Conservation (phyloP, 2,113 vertebrate genomes). For the Halichoerus grypus region DNA sequence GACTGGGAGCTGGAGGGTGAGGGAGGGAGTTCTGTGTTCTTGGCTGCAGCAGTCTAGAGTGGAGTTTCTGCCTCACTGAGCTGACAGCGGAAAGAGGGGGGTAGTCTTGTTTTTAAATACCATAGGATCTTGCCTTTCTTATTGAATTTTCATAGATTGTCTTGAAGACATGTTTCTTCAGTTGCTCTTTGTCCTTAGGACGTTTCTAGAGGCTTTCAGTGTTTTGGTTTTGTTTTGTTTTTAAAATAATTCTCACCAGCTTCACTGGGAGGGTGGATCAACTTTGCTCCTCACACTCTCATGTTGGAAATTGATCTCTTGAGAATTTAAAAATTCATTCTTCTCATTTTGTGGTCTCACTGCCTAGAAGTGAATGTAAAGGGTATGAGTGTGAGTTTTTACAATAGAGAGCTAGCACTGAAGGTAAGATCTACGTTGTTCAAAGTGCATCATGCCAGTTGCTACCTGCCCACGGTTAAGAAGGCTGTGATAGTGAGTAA, state of each 20-base stretch:
- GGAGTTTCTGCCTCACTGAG: neutral
- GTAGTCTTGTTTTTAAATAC: neutral
- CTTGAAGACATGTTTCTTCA: neutral
- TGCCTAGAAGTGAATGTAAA: neutral
- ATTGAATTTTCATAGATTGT: neutral
- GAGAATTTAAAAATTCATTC: conserved; percentile 35
- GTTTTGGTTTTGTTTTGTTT: neutral
- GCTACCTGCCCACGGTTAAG: neutral
- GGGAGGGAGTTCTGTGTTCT: neutral
- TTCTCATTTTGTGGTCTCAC: neutral
- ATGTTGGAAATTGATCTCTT: neutral
- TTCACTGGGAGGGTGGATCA: neutral
- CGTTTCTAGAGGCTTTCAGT: neutral
- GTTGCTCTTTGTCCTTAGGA: neutral
- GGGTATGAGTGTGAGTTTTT: neutral
- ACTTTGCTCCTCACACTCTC: neutral
- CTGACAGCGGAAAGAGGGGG: neutral
- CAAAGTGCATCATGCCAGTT: neutral
- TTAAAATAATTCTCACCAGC: neutral
- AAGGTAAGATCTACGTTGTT: neutral
- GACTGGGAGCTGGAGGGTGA: neutral
- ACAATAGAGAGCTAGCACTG: neutral
- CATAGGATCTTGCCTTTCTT: neutral
- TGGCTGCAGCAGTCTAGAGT: neutral
- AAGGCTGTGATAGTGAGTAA: neutral